Conservation (phyloP, 2,797 vertebrate species). For the Syncerus caffer region DNA sequence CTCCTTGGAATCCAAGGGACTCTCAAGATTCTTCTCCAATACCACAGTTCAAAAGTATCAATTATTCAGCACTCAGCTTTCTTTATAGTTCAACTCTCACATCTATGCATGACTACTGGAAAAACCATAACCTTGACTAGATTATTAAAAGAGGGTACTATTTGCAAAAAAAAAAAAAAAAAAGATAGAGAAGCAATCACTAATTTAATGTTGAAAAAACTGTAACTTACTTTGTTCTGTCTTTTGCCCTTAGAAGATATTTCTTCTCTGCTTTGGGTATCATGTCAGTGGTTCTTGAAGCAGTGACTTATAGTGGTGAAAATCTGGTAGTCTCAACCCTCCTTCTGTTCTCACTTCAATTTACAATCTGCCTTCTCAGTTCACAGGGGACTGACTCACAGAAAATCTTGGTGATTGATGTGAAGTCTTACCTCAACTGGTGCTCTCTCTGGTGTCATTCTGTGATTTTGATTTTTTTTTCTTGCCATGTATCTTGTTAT, state of each 20-base stretch:
- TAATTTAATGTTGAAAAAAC: neutral
- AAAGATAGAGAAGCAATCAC: neutral
- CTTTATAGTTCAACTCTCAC: neutral
- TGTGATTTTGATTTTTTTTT: neutral
- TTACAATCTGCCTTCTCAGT: neutral
- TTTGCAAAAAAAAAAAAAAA: neutral
- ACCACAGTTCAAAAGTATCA: neutral
- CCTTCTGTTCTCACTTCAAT: neutral
- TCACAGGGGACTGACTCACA: neutral
- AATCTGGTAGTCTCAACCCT: neutral
- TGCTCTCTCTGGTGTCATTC: neutral
- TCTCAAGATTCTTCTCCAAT: neutral
- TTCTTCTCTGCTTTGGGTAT: neutral
- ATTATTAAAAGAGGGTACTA: neutral
- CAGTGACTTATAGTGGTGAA: too few relatives aligned
- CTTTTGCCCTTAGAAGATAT: neutral
- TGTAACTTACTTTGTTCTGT: neutral
- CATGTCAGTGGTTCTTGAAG: neutral
- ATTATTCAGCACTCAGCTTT: neutral
- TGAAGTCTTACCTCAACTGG: neutral
- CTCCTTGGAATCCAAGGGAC: neutral
- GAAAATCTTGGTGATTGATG: neutral
- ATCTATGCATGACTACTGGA: neutral
- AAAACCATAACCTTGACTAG: neutral
- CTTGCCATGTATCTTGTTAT: neutral